These are phyloP conservation scores for Thaumatotibia leucotreta DNA, from an alignment of 1,140 invertebrate species.

Conservation along the genomic window DNA sequence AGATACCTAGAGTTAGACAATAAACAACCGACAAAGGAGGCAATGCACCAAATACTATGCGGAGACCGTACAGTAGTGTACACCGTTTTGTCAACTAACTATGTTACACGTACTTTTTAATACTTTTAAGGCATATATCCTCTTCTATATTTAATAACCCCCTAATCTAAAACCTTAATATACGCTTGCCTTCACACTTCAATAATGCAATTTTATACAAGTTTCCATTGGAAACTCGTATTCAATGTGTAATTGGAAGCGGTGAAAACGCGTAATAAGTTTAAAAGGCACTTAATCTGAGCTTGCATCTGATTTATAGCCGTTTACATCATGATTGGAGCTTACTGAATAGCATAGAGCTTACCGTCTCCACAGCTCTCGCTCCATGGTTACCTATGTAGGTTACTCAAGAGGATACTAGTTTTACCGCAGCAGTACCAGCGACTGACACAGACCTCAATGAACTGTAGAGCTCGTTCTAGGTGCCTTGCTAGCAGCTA, in stretches of 20 bases:
- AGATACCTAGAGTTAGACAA: slow-evolving; percentile 29
- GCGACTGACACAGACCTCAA: too few species aligned
- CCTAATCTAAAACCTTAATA: slow-evolving; percentile 31
- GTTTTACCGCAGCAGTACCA: too few species aligned
- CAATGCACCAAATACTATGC: slow-evolving; percentile 71
- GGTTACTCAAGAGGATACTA: too few species aligned
- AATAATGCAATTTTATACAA: neutral
- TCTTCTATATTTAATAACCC: slow-evolving; percentile 38
- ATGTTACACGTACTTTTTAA: slow-evolving; percentile 65
- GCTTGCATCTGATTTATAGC: slow-evolving; percentile 47
- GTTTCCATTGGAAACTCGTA: neutral
- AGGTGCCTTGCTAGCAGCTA: too few species aligned
- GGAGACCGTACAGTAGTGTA: slow-evolving; percentile 70
- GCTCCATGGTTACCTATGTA: too few species aligned
- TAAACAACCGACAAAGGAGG: slow-evolving; percentile 56
- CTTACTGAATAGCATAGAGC: too few species aligned
- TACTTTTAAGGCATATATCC: slow-evolving; percentile 70
- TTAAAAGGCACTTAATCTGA: slow-evolving; percentile 51
- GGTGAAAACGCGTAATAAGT: slow-evolving; percentile 15
- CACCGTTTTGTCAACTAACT: slow-evolving; percentile 62
- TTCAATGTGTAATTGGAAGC: neutral
- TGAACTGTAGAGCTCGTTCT: too few species aligned
- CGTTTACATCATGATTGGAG: neutral
- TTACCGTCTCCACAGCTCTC: neutral
- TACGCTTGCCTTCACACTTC: slow-evolving; percentile 9